Evolutionary conservation across 2,797 vertebrate genomes (phyloP), one percentile per base, ranked within the genome.

Genomic region (Setipinna tenuifilis): DNA sequence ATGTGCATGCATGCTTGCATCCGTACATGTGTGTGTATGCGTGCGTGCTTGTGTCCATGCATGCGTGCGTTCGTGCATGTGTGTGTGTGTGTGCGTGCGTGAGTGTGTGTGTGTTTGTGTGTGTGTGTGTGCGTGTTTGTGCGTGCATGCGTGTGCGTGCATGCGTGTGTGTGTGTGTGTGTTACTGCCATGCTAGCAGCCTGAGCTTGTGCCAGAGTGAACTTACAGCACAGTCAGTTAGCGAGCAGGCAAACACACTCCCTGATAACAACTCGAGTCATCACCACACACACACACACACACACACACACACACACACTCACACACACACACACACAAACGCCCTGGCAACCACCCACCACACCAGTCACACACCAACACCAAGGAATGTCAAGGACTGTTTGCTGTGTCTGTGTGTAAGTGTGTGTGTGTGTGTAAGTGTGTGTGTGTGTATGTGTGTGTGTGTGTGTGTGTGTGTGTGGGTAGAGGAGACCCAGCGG

Each of bases 311-410:
- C n/a, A 65, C n/a, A 65, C 61, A 65, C 61, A 65, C 23, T 25
- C 10, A 28, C 62, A 65, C 9, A n/a, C 23, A 65, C 23, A 65
- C 23, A 65, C 62, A 65, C 23, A 65, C 35, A 41, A 1, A 41
- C 35, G 83, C 86, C 87, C 80, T 87, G 82, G 87, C 88, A 89
- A 87, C 90, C 80, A 16, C 68, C 35, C 68, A 75, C 16, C 16
- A 75, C 28, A 75, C 31, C 14, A 75, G 28, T 31, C 28, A 75
- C 28, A 75, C 68, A 75, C 28, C 68, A 75, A 62, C 59, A 82
- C 83, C 28, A 84, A 89, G 87, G 88, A 89, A 91, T 90, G 83
- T 86, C 83, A 89, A 88, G 85, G 86, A 83, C 81, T 87, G 85
- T 90, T 90, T 87, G 83, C 75, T 65, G 61, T 25, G 61, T 65